A percentile compares a stretch with the other conserved stretches of the same genome.
Conservation (phyloP, 2,113 vertebrate species). For the Papio anubis region DNA sequence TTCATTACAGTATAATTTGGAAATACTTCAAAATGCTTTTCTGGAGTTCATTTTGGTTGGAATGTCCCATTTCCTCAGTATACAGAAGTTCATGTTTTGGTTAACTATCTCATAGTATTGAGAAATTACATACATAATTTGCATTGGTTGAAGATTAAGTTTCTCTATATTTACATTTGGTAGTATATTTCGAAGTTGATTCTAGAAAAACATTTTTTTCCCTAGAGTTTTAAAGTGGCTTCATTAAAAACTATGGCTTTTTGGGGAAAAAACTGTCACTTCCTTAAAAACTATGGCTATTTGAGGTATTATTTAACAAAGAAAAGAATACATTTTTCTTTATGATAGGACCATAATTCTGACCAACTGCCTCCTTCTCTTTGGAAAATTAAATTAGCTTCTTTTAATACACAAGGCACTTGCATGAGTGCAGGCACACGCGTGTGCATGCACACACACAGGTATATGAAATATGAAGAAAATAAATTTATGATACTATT, state of each 20-base stretch:
- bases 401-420: neutral
- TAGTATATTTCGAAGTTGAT: neutral
- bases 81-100: neutral
- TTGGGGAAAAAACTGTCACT: neutral
- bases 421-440: too few relatives aligned
- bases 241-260: neutral
- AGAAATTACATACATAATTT: conserved; percentile 28
- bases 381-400: conserved; percentile 2
- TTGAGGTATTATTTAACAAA: neutral
- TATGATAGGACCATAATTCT: neutral
- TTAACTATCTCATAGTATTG: neutral
- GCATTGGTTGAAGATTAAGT: neutral
- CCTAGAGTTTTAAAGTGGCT: neutral
- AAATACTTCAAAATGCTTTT: conserved; percentile 5
- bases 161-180: neutral
- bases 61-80: neutral
- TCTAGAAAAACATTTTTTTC: neutral
- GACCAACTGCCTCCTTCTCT: neutral
- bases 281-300: conserved; percentile 5
- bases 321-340: neutral
- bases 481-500: neutral
- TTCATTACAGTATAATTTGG: neutral
- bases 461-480: neutral
- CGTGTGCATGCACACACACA: neutral
- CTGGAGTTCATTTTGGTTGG: neutral